phyloP scores from a whole-genome alignment of 2,797 vertebrate species.

The Anabas testudineus region DNA sequence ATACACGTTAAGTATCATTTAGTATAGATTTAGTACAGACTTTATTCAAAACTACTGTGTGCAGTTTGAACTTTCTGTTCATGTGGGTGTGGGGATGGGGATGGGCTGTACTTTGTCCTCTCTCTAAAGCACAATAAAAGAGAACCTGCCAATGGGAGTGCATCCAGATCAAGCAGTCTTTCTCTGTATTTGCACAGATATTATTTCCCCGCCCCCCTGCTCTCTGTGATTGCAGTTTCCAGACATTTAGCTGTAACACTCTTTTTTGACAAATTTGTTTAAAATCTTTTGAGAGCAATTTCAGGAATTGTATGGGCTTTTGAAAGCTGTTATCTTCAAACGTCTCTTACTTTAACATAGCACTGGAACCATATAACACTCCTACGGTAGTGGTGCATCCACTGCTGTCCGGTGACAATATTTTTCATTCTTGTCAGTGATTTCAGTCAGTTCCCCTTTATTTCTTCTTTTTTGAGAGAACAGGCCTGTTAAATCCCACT shows the following conservation, averaged over 20 bases:
- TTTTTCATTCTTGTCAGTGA: conserved; percentile 47
- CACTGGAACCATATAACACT: background rate
- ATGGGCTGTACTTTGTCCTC: conserved; percentile 71
- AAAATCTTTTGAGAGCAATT: background rate
- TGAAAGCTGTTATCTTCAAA: background rate
- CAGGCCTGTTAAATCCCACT: conserved; percentile 58
- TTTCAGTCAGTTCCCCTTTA: no score
- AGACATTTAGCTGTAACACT: background rate
- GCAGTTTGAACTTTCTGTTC: conserved; percentile 45
- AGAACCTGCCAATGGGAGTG: conserved; percentile 60
- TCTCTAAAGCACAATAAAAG: conserved; percentile 73
- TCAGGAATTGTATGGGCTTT: background rate
- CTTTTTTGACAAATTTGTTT: background rate
- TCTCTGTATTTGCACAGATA: conserved; percentile 28
- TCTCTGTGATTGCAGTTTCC: background rate
- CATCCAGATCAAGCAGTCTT: conserved; percentile 38
- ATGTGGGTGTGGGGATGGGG: conserved; percentile 73
- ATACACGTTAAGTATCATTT: conserved; percentile 42
- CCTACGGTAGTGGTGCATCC: conserved; percentile 21
- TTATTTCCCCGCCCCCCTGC: background rate
- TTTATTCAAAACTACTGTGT: conserved; percentile 41
- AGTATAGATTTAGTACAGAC: conserved; percentile 37
- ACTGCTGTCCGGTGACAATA: conserved; percentile 18
- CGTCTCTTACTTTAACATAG: conserved; percentile 9
- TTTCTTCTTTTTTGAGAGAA: conserved; percentile 58